Evolutionary conservation across 2,113 vertebrate species (phyloP).

Genomic region (Tupaia tana): DNA sequence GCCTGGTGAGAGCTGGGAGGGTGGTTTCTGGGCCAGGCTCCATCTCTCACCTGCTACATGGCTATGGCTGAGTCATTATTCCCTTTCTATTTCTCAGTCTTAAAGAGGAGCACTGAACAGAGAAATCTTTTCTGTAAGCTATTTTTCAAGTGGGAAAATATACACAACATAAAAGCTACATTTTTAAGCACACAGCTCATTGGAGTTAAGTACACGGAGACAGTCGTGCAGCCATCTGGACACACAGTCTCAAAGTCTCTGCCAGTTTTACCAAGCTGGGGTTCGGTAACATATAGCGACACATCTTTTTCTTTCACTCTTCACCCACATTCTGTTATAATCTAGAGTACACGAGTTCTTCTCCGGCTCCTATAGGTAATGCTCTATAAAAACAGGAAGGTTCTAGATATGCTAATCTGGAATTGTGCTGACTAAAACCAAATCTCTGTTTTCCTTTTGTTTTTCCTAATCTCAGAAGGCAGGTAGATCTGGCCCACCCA

Average conservation of each 20-base stretch:
- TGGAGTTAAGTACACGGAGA: neutral
- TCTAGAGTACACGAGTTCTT: fast-evolving
- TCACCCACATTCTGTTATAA: neutral
- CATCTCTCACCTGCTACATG: neutral
- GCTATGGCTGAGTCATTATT: neutral
- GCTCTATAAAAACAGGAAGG: neutral
- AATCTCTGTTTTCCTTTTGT: neutral
- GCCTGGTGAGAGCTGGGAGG: neutral
- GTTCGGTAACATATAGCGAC: neutral
- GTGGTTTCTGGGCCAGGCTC: neutral
- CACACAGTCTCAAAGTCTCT: neutral
- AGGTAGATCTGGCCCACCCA: neutral
- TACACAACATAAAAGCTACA: neutral
- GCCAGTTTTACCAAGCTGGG: neutral
- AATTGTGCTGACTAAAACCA: constrained; percentile 15
- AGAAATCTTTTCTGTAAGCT: neutral
- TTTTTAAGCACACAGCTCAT: neutral
- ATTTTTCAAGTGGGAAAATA: neutral
- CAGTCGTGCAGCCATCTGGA: neutral
- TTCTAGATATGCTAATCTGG: neutral
- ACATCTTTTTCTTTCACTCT: neutral
- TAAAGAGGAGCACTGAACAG: neutral
- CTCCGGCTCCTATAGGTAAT: neutral
- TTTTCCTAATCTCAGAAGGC: neutral
- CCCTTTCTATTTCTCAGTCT: neutral